These are phyloP conservation scores for Neoscelio sp. DNA, from an alignment of 2,888 invertebrate species.

Conservation along the genomic window DNA sequence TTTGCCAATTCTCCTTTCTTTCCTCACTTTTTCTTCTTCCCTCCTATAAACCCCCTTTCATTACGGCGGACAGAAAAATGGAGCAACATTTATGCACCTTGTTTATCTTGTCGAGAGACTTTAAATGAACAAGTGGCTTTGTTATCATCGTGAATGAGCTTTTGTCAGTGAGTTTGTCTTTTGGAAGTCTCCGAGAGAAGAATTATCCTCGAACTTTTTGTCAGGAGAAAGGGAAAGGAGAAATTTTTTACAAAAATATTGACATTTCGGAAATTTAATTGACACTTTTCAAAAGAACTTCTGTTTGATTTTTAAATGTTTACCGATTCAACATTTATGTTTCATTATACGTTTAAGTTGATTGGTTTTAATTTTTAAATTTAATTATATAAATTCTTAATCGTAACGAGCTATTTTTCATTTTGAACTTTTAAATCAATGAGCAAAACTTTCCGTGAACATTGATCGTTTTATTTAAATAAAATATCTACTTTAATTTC, in stretches of 20 bases:
- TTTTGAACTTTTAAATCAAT: too few relatives aligned
- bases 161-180: constrained; percentile 62
- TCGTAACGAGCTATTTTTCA: constrained; percentile 2
- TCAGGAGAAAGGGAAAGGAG: constrained; percentile 25
- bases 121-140: constrained; percentile 64
- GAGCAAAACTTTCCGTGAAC: too few relatives aligned
- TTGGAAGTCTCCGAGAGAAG: constrained; percentile 27
- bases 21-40: constrained; percentile 17
- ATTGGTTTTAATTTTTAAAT: constrained; percentile 33
- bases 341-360: constrained; percentile 23
- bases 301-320: constrained; percentile 24
- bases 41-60: constrained; percentile 26
- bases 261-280: constrained; percentile 54
- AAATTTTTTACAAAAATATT: constrained; percentile 50
- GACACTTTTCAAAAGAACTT: constrained; percentile 34
- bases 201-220: constrained; percentile 57
- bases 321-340: constrained; percentile 11
- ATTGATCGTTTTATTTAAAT: too few relatives aligned
- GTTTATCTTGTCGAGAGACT: constrained; percentile 51
- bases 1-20: constrained; percentile 3
- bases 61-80: constrained; percentile 27
- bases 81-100: constrained; percentile 55
- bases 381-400: constrained; percentile 21
- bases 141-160: constrained; percentile 63
- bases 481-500: too few relatives aligned